Base-by-base conservation (phyloP, 2,797 vertebrate species). In the Neosilurus mollespiculum region DNA sequence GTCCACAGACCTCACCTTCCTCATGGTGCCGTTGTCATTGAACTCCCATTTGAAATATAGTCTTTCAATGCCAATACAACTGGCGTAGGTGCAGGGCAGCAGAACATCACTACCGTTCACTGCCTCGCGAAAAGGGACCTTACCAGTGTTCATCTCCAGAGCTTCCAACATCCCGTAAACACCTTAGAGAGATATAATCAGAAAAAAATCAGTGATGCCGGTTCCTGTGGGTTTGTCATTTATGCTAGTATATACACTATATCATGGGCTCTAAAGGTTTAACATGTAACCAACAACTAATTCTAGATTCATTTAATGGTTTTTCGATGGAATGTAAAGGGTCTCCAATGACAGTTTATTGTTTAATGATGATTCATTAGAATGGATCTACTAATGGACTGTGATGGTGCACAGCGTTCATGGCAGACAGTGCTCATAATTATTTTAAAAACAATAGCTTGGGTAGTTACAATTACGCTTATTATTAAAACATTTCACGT, bases 11-110 rank as follows among this genome's bases (percentile, higher is more conserved):
- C 79, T 89, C 76, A 94, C 93, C 91, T 87, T 94, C 7, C 85
- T 54, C 90, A 92, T 92, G 87, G 92, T 95, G 86, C 93, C 95
- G 0, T 95, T 97, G 0, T 92, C 82, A 64, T 97, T 97, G 92
- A 92, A 98, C 69, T 95, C 93, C 98, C 98, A 99, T 30, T 87
- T 94, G 93, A 99, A 97, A 86, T 92, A 92, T 9, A 99, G 94
- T 87, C 96, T 89, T 49, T 94, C 70, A 30, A 98, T 97, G 87
- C 97, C 98, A 1, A 96, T 96, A 81, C 98, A 99, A 92, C 96
- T 97, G 89, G 59, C 16, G 85, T 98, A 99, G 11, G 65, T 84
- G 88, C 98, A 99, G 67, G 96, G 96, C 87, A 99, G 89, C 84
- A 95, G 88, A 61, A 98, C 93, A 0, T 96, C 91, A n/a, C 97